Percentiles rank a stretch among this genome's conserved stretches.
Conservation (phyloP, 2,113 vertebrate genomes). For the Crypturellus undulatus region DNA sequence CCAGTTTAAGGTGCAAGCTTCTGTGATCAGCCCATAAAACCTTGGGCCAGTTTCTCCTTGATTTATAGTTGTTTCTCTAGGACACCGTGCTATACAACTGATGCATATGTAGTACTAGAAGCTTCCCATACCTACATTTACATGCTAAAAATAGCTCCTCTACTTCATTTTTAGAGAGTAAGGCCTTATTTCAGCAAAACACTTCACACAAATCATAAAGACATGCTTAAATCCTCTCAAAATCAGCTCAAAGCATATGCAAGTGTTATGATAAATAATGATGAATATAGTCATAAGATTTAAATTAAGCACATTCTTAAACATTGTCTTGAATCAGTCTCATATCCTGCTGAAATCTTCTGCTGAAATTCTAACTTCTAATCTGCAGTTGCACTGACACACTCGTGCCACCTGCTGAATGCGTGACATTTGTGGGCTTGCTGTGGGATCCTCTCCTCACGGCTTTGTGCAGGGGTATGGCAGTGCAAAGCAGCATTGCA, state of each 20-base stretch:
- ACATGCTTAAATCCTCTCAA: background rate
- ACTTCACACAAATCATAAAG: background rate
- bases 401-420: background rate
- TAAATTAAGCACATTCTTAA: background rate
- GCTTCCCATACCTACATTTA: fast-evolving
- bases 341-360: background rate
- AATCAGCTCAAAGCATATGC: background rate
- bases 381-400: background rate
- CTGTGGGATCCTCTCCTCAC: background rate
- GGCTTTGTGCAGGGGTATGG: background rate
- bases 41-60: conserved; percentile 41
- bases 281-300: background rate
- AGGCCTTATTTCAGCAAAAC: background rate
- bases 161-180: background rate
- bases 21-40: background rate
- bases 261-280: background rate
- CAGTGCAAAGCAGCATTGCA: background rate
- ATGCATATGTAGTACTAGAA: background rate
- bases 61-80: conserved; percentile 35
- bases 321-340: background rate
- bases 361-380: background rate
- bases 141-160: background rate
- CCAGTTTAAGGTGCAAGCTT: conserved; percentile 20
- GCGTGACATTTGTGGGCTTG: background rate
- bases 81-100: background rate